Evolutionary conservation across 2,888 invertebrate species (phyloP), one percentile per base, ranked within the genome.

Genomic region (Biston betularia): DNA sequence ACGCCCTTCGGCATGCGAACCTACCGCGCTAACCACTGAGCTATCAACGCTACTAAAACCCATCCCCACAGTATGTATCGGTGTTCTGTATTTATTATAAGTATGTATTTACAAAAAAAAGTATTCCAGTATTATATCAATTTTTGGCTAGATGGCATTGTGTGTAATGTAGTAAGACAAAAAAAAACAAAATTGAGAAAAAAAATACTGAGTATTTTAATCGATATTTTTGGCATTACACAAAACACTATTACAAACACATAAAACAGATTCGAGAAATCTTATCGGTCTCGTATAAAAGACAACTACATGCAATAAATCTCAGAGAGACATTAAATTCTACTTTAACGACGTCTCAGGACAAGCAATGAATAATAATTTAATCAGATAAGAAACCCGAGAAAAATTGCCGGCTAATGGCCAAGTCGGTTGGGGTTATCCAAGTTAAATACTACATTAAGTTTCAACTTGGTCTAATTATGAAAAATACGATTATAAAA

Each of bases 351-450:
- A 74, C 61, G 68, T 63, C 46, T 54, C 63, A 50, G 64, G 64
- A 63, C 73, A 45, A 63, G 58, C 68, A 33, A 65, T 71, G 71
- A 75, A 72, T 74, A 74, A 74, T 71, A 65, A 72, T 70, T 63
- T 69, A 65, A 74, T 75, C 72, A 70, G 72, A 73, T 74, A 70
- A 71, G 63, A 48, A 56, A 63, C 48, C 44, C 45, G 53, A 55
- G 62, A 63, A 63, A 67, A 63, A 52, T 62, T 63, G 59, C 59
- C 57, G 45, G 49, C 50, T 67, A 63, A 63, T 67, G 54, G 54
- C 3, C 9, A 44, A 67, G 44, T 58, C 40, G 50, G 54, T 33
- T 52, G 52, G 59, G 67, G 67, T 63, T 67, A 67, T 59, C 63
- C n/a, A 63, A 62, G 64, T 68, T 64, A 45, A 49, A 62, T 54